These are phyloP conservation scores for Pissodes strobi DNA, from an alignment of 1,140 invertebrate genomes.

Conservation along the genomic window DNA sequence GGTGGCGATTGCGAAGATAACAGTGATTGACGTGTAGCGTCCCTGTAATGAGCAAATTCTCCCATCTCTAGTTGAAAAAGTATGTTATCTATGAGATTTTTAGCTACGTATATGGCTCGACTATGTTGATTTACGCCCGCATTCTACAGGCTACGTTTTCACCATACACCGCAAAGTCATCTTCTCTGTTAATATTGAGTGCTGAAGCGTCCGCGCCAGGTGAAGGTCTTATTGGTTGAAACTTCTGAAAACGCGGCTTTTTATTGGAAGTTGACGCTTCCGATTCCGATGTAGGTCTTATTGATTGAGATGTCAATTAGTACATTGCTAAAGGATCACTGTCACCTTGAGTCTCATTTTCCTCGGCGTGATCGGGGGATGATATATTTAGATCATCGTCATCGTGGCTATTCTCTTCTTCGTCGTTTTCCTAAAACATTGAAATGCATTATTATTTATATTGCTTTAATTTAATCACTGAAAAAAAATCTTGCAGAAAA, in stretches of 20 bases:
- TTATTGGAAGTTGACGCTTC: no score
- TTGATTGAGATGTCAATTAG: constrained; percentile 13
- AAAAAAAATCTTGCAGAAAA: no score
- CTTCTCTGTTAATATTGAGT: constrained; percentile 8
- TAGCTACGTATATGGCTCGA: constrained; percentile 15
- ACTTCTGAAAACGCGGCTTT: no score
- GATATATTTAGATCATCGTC: no score
- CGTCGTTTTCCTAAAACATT: neutral
- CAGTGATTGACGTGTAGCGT: neutral
- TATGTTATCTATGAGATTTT: constrained; percentile 10
- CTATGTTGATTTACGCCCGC: constrained; percentile 9
- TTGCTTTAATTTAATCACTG: neutral
- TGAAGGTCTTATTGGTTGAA: neutral
- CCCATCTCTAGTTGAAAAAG: no score
- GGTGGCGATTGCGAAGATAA: neutral
- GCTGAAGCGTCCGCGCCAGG: neutral
- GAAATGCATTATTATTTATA: neutral
- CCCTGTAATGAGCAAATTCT: no score
- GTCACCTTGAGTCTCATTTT: neutral
- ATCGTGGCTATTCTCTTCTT: no score
- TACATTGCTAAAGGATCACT: no score
- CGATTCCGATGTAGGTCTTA: constrained; percentile 11
- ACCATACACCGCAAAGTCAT: constrained; percentile 20
- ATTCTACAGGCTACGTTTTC: constrained; percentile 16
- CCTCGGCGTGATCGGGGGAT: no score